These are phyloP conservation scores for Portevinia maculata DNA, from an alignment of 2,888 invertebrate species.

Conservation along the genomic window DNA sequence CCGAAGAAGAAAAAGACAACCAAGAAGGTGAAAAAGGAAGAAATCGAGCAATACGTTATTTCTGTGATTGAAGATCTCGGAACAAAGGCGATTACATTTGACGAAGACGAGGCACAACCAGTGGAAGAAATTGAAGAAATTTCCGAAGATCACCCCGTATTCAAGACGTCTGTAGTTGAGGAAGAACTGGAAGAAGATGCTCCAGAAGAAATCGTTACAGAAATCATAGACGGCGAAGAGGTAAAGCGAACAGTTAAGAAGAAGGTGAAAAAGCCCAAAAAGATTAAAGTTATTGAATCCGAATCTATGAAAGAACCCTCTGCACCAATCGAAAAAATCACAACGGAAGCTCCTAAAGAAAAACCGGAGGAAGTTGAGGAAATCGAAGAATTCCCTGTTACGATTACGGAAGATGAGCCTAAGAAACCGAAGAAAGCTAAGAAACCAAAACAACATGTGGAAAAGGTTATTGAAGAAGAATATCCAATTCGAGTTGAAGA, in stretches of 20 bases:
- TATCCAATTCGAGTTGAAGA: conserved; percentile 78
- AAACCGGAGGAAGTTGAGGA: conserved; percentile 77
- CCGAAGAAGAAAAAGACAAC: conserved; percentile 67
- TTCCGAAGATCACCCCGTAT: conserved; percentile 32
- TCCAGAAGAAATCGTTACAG: conserved; percentile 61
- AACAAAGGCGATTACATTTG: conserved; percentile 71
- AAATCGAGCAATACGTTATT: conserved; percentile 77
- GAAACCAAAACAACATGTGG: conserved; percentile 67
- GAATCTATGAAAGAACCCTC: conserved; percentile 82
- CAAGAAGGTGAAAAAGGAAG: conserved; percentile 71
- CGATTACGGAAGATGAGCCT: conserved; percentile 72
- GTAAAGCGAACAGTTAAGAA: conserved; percentile 30
- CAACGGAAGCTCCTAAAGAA: conserved; percentile 77
- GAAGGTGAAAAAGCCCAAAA: conserved; percentile 77
- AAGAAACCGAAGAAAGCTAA: conserved; percentile 75
- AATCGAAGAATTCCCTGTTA: conserved; percentile 77
- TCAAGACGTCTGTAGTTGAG: conserved; percentile 30
- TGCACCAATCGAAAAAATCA: conserved; percentile 76
- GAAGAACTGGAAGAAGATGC: conserved; percentile 62
- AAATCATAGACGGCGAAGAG: conserved; percentile 51
- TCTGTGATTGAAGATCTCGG: conserved; percentile 78
- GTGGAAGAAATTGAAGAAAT: conserved; percentile 28
- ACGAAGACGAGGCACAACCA: conserved; percentile 24
- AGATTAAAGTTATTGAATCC: conserved; percentile 79
- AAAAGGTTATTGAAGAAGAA: conserved; percentile 71